A percentile compares a stretch with the other conserved stretches of the same genome.
Evolutionary conservation across 1,140 invertebrate genomes (phyloP).

Genomic region (Atta colombica): DNA sequence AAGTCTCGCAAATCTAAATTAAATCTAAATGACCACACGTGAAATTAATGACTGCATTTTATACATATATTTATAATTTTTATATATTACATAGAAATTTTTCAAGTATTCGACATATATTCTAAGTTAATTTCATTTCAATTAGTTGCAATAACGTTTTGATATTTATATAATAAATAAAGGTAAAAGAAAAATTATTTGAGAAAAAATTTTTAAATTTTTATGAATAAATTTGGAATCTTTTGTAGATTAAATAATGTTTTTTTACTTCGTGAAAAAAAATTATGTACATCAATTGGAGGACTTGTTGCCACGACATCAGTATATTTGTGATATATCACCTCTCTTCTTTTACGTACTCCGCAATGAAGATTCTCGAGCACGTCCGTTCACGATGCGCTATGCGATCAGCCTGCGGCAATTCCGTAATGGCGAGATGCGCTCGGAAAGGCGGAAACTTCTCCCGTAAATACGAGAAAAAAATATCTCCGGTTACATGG

Average conservation of each 20-base stretch:
- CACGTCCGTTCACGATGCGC: slow-evolving; percentile 37
- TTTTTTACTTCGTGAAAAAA: background rate
- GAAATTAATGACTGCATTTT: background rate
- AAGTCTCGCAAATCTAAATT: background rate
- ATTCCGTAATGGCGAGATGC: slow-evolving; percentile 59
- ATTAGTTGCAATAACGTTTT: background rate
- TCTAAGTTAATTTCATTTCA: background rate
- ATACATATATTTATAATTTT: background rate
- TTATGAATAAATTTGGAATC: background rate
- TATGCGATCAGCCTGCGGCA: slow-evolving; percentile 56
- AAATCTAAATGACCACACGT: background rate
- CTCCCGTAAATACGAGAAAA: background rate
- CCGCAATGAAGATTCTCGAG: slow-evolving; percentile 64
- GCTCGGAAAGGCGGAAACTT: slow-evolving; percentile 22
- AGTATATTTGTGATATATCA: slow-evolving; percentile 26
- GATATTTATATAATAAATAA: background rate
- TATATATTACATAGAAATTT: background rate
- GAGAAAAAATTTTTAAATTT: background rate
- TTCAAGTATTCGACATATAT: background rate
- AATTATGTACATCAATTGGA: background rate
- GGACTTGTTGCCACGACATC: background rate
- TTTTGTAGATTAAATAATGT: background rate
- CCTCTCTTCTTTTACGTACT: slow-evolving; percentile 77
- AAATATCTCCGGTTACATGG: background rate
- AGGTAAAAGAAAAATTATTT: background rate